Conservation (phyloP, 2,797 vertebrate genomes). For the Carduelis carduelis region DNA sequence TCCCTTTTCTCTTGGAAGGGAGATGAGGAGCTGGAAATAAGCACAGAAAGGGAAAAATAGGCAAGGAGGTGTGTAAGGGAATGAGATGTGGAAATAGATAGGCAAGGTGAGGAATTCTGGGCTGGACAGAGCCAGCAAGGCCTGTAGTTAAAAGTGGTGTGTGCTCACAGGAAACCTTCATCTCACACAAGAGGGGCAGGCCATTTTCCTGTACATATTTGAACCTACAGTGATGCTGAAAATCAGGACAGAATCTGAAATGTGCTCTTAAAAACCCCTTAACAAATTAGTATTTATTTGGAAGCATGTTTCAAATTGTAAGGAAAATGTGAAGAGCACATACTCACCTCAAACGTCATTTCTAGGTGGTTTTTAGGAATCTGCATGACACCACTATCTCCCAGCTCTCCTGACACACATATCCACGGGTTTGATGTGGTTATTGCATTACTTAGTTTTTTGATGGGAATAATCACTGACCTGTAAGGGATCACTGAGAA, state of each 20-base stretch:
- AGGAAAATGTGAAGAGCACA: rapidly evolving
- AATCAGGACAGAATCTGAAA: neutral
- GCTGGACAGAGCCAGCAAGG: neutral
- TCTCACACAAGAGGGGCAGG: neutral
- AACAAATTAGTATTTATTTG: neutral
- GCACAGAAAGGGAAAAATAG: neutral
- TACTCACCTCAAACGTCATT: constrained; percentile 93
- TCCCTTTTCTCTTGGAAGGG: too few species aligned
- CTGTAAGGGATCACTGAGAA: constrained; percentile 90
- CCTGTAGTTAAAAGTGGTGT: neutral
- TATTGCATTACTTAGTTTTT: constrained; percentile 96
- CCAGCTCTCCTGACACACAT: constrained; percentile 92
- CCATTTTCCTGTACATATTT: neutral
- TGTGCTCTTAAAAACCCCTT: neutral
- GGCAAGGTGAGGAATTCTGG: neutral
- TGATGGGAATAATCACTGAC: constrained; percentile 93
- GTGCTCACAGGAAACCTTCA: neutral
- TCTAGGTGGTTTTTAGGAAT: constrained; percentile 95
- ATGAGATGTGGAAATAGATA: rapidly evolving
- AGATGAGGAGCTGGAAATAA: neutral
- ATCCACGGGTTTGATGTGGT: constrained; percentile 96
- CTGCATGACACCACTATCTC: constrained; percentile 91
- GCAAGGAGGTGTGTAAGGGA: neutral
- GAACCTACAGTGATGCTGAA: neutral
- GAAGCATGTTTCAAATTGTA: neutral